Conservation (phyloP, 2,888 invertebrate species). For the Entomobrya multifasciata region DNA sequence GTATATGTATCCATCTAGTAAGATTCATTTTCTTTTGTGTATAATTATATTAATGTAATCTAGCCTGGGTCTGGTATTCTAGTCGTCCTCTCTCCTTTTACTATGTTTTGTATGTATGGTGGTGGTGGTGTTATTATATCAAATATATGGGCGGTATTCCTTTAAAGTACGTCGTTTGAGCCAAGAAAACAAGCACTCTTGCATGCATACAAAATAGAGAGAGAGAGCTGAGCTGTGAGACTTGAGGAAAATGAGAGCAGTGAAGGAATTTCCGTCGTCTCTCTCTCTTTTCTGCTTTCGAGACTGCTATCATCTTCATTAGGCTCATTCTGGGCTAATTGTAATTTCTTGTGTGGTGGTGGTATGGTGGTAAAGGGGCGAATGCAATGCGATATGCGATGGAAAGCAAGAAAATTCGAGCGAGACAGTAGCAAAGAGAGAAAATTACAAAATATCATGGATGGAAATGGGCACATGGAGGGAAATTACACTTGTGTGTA, state of each 20-base stretch:
- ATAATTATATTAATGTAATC: slow-evolving; percentile 43
- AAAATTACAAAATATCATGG: slow-evolving; percentile 34
- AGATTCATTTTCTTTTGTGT: no score
- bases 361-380: not conserved
- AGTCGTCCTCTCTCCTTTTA: not conserved
- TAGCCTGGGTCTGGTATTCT: not conserved
- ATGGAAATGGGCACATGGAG: not conserved
- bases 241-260: slow-evolving; percentile 7
- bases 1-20: no score
- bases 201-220: slow-evolving; percentile 26
- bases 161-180: not conserved
- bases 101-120: not conserved
- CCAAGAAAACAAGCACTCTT: slow-evolving; percentile 23
- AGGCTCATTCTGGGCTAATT: slow-evolving; percentile 44
- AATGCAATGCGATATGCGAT: no score
- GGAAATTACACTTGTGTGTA: not conserved
- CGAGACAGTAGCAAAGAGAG: not conserved
- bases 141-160: slow-evolving; percentile 21
- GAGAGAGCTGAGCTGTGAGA: not conserved
- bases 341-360: slow-evolving; percentile 37
- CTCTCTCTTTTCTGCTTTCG: not conserved
- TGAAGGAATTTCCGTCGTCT: not conserved
- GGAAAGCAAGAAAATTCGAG: not conserved
- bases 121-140: slow-evolving; percentile 2
- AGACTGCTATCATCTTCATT: slow-evolving; percentile 33